Base-by-base conservation (phyloP, 2,888 invertebrate genomes). In the Cheilosia vulpina region DNA sequence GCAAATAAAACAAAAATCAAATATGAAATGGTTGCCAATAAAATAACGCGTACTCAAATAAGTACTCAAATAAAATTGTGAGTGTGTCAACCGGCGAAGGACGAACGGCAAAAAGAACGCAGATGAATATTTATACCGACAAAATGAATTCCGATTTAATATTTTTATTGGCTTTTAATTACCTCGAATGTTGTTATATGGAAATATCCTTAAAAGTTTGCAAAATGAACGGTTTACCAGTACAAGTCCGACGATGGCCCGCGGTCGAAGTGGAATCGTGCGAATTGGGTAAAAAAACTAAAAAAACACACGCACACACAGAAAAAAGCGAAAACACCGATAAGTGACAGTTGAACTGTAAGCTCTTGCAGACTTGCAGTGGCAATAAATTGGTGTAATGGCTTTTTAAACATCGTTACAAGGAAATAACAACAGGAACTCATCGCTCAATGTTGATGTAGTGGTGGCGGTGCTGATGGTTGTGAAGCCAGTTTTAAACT, bases 101-200 rank as follows among this genome's bases (percentile, higher is more conserved):
- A 34, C 17, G 34, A 15, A 19, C 11, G 43, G 50, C 41, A 55
- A 13, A 41, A 65, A 68, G 78, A 65, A 66, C 65, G 15, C 69
- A 38, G 38, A 80, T 84, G 84, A 80, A 84, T 84, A 84, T 80
- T 84, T 75, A 84, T 80, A 71, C 63, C 71, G 71, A 60, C 80
- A 76, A 85, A 85, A 72, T 77, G 72, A 85, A 85, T 76, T 71
- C 55, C 76, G 81, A 76, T 81, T 85, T 76, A 81, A 85, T 81
- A 76, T 85, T 85, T 27, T 81, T 81, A 85, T 85, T 85, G 81
- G 71, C 76, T 71, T 85, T 85, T 85, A 85, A 85, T 85, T 85
- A 81, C 76, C 62, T 9, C 17, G 52, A 85, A 85, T 72, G 76
- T 76, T 81, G 65, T 81, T 85, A 57, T 85, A 76, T 79, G 84